Evolutionary conservation across 2,797 vertebrate genomes (phyloP).

Genomic region (Cossypha caffra): DNA sequence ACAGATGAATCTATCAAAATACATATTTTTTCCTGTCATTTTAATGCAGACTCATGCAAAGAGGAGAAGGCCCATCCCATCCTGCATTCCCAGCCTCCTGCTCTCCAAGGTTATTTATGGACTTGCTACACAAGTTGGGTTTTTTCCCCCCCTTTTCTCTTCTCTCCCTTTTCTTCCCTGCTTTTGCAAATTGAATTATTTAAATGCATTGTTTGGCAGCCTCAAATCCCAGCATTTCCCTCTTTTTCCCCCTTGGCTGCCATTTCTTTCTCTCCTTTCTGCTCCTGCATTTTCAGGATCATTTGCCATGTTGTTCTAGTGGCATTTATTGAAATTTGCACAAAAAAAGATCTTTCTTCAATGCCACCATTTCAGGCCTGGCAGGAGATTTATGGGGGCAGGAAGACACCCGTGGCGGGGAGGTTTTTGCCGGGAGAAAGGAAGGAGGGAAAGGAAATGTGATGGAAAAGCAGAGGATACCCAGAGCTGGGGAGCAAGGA

Average conservation of each 20-base stretch:
- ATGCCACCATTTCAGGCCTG: slow-evolving; percentile 11
- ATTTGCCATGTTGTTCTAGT: slow-evolving; percentile 40
- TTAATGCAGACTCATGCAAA: not conserved
- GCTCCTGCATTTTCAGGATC: slow-evolving; percentile 67
- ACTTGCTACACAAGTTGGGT: not conserved
- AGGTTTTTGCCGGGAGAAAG: not conserved
- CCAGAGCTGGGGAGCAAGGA: not conserved
- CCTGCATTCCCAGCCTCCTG: not conserved
- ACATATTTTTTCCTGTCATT: not conserved
- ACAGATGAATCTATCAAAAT: not conserved
- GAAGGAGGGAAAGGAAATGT: not conserved
- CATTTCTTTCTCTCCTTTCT: slow-evolving; percentile 57
- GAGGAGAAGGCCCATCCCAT: not conserved
- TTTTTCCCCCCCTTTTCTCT: not conserved
- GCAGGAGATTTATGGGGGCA: slow-evolving; percentile 59
- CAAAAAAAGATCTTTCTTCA: slow-evolving; percentile 52
- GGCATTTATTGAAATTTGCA: slow-evolving; percentile 66
- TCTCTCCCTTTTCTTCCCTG: not conserved
- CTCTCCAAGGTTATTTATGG: slow-evolving; percentile 28
- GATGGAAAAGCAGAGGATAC: not conserved
- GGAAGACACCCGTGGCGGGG: slow-evolving; percentile 14
- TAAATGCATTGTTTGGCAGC: slow-evolving; percentile 69
- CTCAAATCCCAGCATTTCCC: slow-evolving; percentile 23
- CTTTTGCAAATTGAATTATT: slow-evolving; percentile 70
- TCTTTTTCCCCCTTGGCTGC: slow-evolving; percentile 40